phyloP scores from a whole-genome alignment of 1,140 invertebrate species.

The Leptinotarsa undecemlineata region DNA sequence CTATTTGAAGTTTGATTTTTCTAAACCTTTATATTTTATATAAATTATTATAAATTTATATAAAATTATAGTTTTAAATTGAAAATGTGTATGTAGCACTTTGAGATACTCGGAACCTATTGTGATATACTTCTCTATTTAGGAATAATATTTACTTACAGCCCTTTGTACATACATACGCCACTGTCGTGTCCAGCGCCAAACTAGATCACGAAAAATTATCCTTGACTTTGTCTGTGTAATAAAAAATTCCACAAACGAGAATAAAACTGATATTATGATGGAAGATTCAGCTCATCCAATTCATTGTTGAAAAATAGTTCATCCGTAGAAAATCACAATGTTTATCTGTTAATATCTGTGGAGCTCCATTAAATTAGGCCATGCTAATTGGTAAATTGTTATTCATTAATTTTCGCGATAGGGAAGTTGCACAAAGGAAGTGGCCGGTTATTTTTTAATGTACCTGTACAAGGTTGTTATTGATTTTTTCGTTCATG shows the following conservation, averaged over 20 bases:
- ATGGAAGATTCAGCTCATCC: background rate
- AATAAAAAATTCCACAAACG: background rate
- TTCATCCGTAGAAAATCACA: background rate
- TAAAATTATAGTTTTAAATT: no score
- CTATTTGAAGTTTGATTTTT: no score
- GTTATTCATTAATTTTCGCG: background rate
- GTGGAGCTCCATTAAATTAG: background rate
- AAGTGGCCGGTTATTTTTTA: background rate
- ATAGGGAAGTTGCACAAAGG: background rate
- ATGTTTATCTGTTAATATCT: background rate
- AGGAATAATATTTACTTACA: no score
- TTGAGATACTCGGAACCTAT: no score
- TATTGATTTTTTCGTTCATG: background rate
- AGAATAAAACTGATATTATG: background rate
- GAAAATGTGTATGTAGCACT: no score
- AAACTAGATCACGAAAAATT: background rate
- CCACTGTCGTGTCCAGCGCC: background rate
- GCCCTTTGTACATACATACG: background rate
- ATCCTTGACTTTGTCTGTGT: background rate
- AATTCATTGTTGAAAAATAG: background rate
- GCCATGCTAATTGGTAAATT: background rate
- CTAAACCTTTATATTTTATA: no score
- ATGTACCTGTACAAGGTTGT: constrained; percentile 3
- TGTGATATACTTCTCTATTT: no score
- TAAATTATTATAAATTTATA: no score